A percentile compares a stretch with the other conserved stretches of the same genome.
Evolutionary conservation across 2,113 vertebrate species (phyloP).

Genomic region (Rhizomys pruinosus): DNA sequence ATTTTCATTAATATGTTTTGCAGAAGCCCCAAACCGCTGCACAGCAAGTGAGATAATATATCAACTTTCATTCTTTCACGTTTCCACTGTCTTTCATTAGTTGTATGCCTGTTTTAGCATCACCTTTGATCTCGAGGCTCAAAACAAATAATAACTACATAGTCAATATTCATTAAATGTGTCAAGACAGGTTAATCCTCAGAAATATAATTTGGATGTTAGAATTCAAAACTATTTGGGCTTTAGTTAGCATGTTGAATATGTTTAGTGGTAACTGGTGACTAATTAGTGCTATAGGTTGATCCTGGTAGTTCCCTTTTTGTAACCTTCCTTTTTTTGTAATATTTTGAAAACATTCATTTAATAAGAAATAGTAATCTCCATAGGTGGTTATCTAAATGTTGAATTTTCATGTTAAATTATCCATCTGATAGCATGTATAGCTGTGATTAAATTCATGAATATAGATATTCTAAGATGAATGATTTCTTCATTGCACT

Average conservation of each 20-base stretch:
- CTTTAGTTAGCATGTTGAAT: constrained; percentile 20
- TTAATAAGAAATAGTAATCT: constrained; percentile 70
- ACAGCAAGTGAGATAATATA: neutral
- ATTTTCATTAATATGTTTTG: constrained; percentile 70
- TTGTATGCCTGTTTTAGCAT: constrained; percentile 49
- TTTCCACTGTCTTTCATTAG: constrained; percentile 13
- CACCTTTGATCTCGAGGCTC: constrained; percentile 46
- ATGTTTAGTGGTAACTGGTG: constrained; percentile 35
- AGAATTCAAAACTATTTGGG: constrained; percentile 2
- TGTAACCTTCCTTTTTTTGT: constrained; percentile 42
- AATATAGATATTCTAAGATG: constrained; percentile 67
- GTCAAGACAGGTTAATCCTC: constrained; percentile 45
- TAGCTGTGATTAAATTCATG: constrained; percentile 72
- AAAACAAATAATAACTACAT: constrained; percentile 48
- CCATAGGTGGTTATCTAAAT: constrained; percentile 64
- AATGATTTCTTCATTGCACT: constrained; percentile 47
- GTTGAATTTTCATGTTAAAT: constrained; percentile 70
- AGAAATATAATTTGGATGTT: constrained; percentile 54
- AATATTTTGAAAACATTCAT: constrained; percentile 71
- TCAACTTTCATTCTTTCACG: constrained; percentile 9
- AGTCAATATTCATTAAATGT: constrained; percentile 32
- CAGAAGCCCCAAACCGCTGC: constrained; percentile 34
- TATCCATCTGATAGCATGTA: constrained; percentile 36
- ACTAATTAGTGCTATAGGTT: constrained; percentile 14
- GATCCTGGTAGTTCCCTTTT: constrained; percentile 23